These are phyloP conservation scores for Poeciliopsis occidentalis DNA, from an alignment of 2,113 vertebrate genomes.

Conservation along the genomic window DNA sequence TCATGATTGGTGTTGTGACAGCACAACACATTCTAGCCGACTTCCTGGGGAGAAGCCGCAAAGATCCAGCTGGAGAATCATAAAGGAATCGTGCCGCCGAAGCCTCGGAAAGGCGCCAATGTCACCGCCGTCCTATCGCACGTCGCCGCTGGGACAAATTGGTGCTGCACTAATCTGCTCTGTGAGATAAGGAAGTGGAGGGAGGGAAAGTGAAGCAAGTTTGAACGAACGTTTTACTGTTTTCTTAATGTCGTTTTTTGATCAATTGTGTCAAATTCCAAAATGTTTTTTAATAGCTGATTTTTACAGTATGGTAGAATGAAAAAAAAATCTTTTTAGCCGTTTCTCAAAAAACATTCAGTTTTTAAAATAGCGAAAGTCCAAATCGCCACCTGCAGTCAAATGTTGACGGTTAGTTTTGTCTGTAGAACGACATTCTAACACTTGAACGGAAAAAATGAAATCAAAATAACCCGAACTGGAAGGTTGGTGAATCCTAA, in stretches of 20 bases:
- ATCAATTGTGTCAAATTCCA: not conserved
- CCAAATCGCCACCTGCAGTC: not conserved
- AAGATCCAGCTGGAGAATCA: not conserved
- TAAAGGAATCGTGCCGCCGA: not conserved
- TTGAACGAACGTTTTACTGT: not conserved
- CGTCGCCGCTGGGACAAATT: slow-evolving; percentile 21
- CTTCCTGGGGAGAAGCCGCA: slow-evolving; percentile 7
- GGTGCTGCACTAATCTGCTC: slow-evolving; percentile 26
- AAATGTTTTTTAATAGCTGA: not conserved
- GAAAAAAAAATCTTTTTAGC: not conserved
- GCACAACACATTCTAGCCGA: not conserved
- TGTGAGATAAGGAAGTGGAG: slow-evolving; percentile 34
- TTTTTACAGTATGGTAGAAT: not conserved
- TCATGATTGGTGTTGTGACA: slow-evolving; percentile 25
- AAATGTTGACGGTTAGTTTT: not conserved
- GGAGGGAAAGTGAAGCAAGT: not conserved
- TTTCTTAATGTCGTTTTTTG: not conserved
- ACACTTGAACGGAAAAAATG: not conserved
- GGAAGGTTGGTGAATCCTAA: too few relatives aligned
- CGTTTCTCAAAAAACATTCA: not conserved
- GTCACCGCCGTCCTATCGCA: not conserved
- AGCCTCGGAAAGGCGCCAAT: not conserved
- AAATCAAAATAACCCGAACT: too few relatives aligned
- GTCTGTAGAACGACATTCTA: not conserved
- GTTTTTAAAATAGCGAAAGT: not conserved